Conservation (phyloP, 2,797 vertebrate species). For the Coregonus suidteri region DNA sequence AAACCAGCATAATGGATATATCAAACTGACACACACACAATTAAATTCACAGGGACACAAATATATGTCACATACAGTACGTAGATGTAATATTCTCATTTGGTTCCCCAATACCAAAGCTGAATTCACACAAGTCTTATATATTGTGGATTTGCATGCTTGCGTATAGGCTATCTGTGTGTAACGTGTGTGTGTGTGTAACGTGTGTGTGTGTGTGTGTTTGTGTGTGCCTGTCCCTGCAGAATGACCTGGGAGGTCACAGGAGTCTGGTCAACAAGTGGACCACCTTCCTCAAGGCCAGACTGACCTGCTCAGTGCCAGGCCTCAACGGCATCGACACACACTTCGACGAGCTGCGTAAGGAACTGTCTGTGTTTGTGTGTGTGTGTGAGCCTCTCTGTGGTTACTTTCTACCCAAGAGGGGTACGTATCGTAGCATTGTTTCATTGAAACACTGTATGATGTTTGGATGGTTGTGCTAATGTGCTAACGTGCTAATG, state of each 20-base stretch:
- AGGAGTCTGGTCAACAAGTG: conserved; percentile 98
- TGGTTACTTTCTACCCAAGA: background rate
- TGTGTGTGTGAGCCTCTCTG: background rate
- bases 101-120: background rate
- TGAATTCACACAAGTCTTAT: background rate
- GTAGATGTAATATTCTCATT: background rate
- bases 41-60: background rate
- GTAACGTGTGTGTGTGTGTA: conserved; percentile 7
- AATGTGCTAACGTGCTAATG: background rate
- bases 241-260: conserved; percentile 98
- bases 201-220: conserved; percentile 12
- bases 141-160: background rate
- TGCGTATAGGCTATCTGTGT: conserved; percentile 5
- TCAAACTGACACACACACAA: background rate
- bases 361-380: conserved; percentile 56
- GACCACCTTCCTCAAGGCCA: conserved; percentile 97
- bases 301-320: conserved; percentile 93
- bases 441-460: background rate
- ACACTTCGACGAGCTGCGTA: conserved; percentile 98
- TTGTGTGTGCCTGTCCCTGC: conserved; percentile 31
- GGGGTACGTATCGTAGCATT: background rate
- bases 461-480: background rate
- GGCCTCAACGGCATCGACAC: conserved; percentile 96
- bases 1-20: background rate
- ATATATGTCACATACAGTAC: background rate